Base-by-base conservation (phyloP, 53 echinoderm and acorn worm genomes). In the Paelopatides confundens region DNA sequence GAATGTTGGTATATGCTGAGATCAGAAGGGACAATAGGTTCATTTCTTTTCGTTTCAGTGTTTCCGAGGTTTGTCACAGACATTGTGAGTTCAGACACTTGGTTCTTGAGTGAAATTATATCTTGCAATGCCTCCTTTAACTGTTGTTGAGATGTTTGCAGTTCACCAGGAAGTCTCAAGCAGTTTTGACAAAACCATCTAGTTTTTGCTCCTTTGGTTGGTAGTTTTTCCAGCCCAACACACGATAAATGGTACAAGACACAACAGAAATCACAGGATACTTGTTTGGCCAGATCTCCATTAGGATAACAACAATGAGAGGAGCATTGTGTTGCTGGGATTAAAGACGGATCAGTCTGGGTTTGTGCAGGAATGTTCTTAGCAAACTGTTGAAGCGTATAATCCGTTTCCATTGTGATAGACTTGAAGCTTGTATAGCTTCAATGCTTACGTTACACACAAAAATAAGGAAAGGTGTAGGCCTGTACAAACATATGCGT, bases 211-310 rank as follows among this genome's bases (percentile, higher is more conserved):
- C 69, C 69, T 37, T 69, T 69, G 9, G n/a, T n/a, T 4, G 69
- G 69, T 12, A 34, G 69, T 69, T 69, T 69, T 34, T 69, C 69
- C 11, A 69, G 13, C 12, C 69, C 69, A 69, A 69, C 69, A 37
- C 69, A 69, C 34, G n/a, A 21, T 3, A 69, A 35, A 34, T 35
- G 69, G 34, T 69, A 69, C 15, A 69, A 11, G 5, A 69, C 69
- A 37, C 69, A 11, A 69, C 69, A 69, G 35, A 69, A 69, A 69
- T 69, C 69, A 33, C 69, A 69, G 35, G 69, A 3, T 2, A 69
- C 69, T 18, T 69, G 69, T 12, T 69, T 69, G 35, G 69, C 69
- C 17, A 13, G 1, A 14, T 35, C 34, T 10, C 69, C 35, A 5
- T 14, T 15, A 21, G 69, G 67, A 30, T 7, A 30, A 31, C 30